These are phyloP conservation scores for Gymnodraco acuticeps DNA, from an alignment of 2,797 vertebrate genomes.

Conservation along the genomic window DNA sequence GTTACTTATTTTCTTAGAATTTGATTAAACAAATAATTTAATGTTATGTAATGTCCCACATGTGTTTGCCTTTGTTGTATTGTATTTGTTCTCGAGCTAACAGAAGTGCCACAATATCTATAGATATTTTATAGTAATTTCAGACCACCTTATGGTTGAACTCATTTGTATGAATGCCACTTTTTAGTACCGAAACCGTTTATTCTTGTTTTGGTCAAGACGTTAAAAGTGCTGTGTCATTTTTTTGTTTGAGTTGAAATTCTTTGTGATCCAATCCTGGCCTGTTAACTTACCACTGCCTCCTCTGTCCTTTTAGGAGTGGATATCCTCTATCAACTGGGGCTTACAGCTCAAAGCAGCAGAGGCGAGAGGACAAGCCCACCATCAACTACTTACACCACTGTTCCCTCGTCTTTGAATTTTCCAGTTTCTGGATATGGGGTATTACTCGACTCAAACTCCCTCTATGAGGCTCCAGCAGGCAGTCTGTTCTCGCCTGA, in stretches of 20 bases:
- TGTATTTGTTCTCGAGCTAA: neutral
- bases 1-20: neutral
- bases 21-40: neutral
- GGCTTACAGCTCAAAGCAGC: conserved; percentile 84
- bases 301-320: conserved; percentile 85
- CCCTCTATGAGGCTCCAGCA: conserved; percentile 85
- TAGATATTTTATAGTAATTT: neutral
- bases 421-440: conserved; percentile 82
- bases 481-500: conserved; percentile 84
- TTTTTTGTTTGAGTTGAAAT: neutral
- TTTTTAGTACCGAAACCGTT: neutral
- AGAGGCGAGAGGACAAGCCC: conserved; percentile 76
- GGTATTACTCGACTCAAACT: conserved; percentile 84
- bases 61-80: conserved; percentile 4
- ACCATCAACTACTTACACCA: conserved; percentile 65
- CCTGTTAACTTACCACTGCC: conserved; percentile 35
- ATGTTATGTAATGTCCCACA: neutral
- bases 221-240: neutral
- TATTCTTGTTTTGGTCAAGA: neutral
- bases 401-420: conserved; percentile 76
- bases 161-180: too few relatives aligned
- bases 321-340: conserved; percentile 92
- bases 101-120: neutral
- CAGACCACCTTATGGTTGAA: too few relatives aligned
- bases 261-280: neutral